These are phyloP conservation scores for Anodontia alba DNA, from an alignment of 2,888 invertebrate genomes.

Conservation along the genomic window DNA sequence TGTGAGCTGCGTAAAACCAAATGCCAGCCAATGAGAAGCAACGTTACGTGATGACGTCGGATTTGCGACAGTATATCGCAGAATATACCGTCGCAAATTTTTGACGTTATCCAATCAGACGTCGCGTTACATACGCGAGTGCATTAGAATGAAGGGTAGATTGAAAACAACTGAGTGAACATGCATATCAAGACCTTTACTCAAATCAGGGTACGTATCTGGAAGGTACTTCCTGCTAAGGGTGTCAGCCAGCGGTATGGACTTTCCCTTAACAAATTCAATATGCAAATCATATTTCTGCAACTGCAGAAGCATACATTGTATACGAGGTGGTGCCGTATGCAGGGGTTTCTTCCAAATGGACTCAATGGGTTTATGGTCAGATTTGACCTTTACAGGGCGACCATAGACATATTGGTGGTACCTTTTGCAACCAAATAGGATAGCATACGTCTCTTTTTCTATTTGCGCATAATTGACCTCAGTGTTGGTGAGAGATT, in stretches of 20 bases:
- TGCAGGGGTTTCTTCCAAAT: conserved; percentile 26
- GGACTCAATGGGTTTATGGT: conserved; percentile 45
- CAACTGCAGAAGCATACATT: conserved; percentile 39
- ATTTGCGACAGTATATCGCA: too few species aligned
- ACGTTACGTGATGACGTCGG: too few species aligned
- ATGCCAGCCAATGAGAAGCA: too few species aligned
- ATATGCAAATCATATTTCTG: conserved; percentile 42
- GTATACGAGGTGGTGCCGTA: conserved; percentile 38
- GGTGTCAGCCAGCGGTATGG: conserved; percentile 34
- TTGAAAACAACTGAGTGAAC: conserved; percentile 34
- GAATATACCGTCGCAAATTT: too few species aligned
- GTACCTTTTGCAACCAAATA: conserved; percentile 33
- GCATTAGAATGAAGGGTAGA: too few species aligned
- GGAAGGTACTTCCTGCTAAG: conserved; percentile 29
- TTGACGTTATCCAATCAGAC: too few species aligned
- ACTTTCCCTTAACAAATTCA: conserved; percentile 22
- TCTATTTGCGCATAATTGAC: conserved; percentile 52
- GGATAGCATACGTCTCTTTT: conserved; percentile 40
- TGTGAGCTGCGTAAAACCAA: too few species aligned
- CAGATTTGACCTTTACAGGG: conserved; percentile 44
- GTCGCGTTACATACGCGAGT: too few species aligned
- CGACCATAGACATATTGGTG: conserved; percentile 45
- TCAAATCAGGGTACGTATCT: not conserved
- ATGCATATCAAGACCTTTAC: conserved; percentile 29
- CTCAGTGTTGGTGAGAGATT: conserved; percentile 37